Percentiles rank a stretch among this genome's conserved stretches.
phyloP scores from a whole-genome alignment of 1,140 invertebrate species.

The Dreissena polymorpha region DNA sequence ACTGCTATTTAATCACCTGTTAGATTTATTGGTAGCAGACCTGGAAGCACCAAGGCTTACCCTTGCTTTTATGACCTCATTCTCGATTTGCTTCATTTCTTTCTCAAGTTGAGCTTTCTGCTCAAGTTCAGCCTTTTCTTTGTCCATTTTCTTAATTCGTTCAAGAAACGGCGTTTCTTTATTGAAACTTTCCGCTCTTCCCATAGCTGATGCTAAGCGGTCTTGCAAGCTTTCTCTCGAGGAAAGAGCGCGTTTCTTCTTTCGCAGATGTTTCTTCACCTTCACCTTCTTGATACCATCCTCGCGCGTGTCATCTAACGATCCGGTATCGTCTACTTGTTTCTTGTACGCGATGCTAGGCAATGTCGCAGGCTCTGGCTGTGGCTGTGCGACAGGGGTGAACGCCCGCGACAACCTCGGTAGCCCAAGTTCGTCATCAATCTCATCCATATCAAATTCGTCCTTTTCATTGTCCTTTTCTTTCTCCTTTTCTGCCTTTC shows the following conservation, averaged over 20 bases:
- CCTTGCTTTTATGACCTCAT: slow-evolving; percentile 59
- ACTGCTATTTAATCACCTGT: slow-evolving; percentile 39
- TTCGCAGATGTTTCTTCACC: slow-evolving; percentile 34
- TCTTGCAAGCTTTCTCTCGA: not conserved
- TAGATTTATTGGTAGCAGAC: slow-evolving; percentile 54
- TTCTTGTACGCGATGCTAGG: slow-evolving; percentile 43
- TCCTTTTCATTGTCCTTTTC: slow-evolving; percentile 26
- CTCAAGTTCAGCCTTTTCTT: slow-evolving; percentile 20
- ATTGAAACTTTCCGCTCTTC: not conserved
- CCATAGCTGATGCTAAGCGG: not conserved
- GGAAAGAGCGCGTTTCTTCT: slow-evolving; percentile 26
- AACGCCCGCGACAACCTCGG: slow-evolving; percentile 48
- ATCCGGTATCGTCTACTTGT: slow-evolving; percentile 10
- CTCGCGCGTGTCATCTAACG: slow-evolving; percentile 20
- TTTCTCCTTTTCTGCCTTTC: slow-evolving; percentile 11
- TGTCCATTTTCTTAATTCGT: slow-evolving; percentile 35
- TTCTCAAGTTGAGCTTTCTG: slow-evolving; percentile 32
- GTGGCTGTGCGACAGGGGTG: slow-evolving; percentile 40
- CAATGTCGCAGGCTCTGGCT: slow-evolving; percentile 27
- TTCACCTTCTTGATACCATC: slow-evolving; percentile 46
- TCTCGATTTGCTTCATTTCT: slow-evolving; percentile 51
- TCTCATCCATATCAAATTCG: slow-evolving; percentile 48
- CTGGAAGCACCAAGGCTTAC: slow-evolving; percentile 49
- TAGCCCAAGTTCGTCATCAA: slow-evolving; percentile 49
- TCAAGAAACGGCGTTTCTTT: slow-evolving; percentile 51